Percentiles rank a stretch among this genome's conserved stretches.
Conservation (phyloP, 2,888 invertebrate species). For the Platynereis dumerilii region DNA sequence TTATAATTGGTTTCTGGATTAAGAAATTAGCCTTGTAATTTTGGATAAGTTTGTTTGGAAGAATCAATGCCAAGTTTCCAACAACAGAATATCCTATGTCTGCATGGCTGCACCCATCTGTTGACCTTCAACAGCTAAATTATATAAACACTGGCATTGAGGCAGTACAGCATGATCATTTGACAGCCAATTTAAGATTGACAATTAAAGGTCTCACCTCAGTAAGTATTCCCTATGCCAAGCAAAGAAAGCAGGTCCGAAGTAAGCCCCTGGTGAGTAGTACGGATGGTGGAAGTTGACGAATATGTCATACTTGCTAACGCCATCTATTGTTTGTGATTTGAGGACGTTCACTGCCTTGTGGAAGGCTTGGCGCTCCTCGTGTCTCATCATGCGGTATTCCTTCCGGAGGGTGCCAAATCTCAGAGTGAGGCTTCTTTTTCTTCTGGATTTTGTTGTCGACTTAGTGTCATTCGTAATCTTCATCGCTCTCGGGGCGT, state of each 20-base stretch:
- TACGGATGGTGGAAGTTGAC: not conserved
- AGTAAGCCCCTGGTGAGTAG: not conserved
- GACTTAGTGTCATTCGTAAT: no score
- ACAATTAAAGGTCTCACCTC: no score
- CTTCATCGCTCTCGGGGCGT: not conserved
- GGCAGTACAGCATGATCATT: no score
- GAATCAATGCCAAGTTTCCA: no score
- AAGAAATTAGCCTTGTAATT: no score
- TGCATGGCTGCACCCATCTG: no score
- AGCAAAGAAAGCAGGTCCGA: slow-evolving; percentile 1
- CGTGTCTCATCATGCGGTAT: not conserved
- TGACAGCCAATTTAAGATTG: no score
- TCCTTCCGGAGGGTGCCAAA: not conserved
- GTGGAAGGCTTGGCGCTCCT: slow-evolving; percentile 3
- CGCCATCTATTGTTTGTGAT: not conserved
- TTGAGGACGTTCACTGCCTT: slow-evolving; percentile 2
- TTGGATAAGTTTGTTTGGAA: no score
- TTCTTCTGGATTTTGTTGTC: not conserved
- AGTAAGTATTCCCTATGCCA: slow-evolving; percentile 3
- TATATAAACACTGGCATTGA: no score
- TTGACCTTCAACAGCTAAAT: no score
- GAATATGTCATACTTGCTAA: not conserved
- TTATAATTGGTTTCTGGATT: no score
- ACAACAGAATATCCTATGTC: no score
- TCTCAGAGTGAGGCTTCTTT: not conserved